These are phyloP conservation scores for Cephus spinipes DNA, from an alignment of 2,888 invertebrate species.

Conservation along the genomic window DNA sequence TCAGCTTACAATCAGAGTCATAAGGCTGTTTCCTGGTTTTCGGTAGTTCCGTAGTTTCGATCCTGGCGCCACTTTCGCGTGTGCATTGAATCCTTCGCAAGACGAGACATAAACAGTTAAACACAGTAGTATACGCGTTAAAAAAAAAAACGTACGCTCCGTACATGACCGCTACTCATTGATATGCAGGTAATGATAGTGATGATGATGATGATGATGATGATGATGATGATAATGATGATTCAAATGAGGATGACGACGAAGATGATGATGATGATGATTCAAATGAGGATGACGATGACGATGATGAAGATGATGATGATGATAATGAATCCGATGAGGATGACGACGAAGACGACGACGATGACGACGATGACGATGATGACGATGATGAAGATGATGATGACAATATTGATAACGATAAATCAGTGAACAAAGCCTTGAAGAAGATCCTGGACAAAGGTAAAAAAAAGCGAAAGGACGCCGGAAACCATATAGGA, in stretches of 20 bases:
- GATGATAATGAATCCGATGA: conserved; percentile 67
- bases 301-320: conserved; percentile 59
- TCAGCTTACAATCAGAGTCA: too few relatives aligned
- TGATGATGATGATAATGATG: conserved; percentile 68
- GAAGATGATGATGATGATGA: conserved; percentile 67
- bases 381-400: conserved; percentile 39
- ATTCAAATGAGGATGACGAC: conserved; percentile 60
- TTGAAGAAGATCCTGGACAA: conserved; percentile 52
- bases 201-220: conserved; percentile 63
- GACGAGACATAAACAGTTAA: too few relatives aligned
- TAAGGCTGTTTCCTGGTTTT: background rate
- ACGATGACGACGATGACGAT: conserved; percentile 55
- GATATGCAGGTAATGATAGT: conserved; percentile 60
- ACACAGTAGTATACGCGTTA: too few relatives aligned
- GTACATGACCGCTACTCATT: conserved; percentile 54
- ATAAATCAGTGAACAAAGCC: conserved; percentile 36
- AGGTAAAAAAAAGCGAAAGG: conserved; percentile 61
- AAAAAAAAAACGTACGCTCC: conserved; percentile 18
- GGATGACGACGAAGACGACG: conserved; percentile 63
- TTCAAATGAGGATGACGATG: conserved; percentile 54
- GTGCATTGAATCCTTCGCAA: too few relatives aligned
- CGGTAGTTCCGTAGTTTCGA: too few relatives aligned
- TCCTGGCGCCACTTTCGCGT: too few relatives aligned
- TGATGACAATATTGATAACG: conserved; percentile 34
- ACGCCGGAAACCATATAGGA: conserved; percentile 55